Conservation (phyloP, 2,113 vertebrate genomes). For the Tichodroma muraria region DNA sequence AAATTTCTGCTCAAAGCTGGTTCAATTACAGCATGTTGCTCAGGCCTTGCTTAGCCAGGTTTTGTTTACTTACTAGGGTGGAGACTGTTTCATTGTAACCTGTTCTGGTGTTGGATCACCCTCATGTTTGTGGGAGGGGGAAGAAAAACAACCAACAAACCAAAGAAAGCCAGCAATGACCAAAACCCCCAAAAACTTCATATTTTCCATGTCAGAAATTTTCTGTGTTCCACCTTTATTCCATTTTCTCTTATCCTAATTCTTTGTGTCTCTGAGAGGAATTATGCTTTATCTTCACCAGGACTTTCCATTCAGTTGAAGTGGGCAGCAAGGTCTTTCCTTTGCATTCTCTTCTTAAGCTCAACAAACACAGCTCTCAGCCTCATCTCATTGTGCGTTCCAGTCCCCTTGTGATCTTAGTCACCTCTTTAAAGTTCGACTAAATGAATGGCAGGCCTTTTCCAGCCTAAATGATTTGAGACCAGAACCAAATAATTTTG, state of each 20-base stretch:
- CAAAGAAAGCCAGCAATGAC: not conserved
- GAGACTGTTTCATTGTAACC: not conserved
- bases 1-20: not conserved
- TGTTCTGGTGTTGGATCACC: not conserved
- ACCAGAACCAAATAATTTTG: not conserved
- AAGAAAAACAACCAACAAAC: not conserved
- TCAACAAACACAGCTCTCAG: not conserved
- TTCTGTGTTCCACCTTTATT: not conserved
- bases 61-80: not conserved
- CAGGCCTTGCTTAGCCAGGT: not conserved
- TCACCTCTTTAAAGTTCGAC: not conserved
- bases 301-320: not conserved
- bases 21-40: not conserved
- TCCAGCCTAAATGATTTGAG: not conserved
- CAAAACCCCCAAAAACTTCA: not conserved
- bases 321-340: not conserved
- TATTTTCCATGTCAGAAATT: not conserved
- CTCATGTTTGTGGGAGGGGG: not conserved
- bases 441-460: not conserved
- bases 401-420: not conserved
- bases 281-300: rapidly evolving
- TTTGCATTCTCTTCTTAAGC: not conserved
- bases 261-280: not conserved
- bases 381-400: not conserved
- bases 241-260: not conserved